Conservation (phyloP, 2,888 invertebrate genomes). For the Cremastinae sp. region DNA sequence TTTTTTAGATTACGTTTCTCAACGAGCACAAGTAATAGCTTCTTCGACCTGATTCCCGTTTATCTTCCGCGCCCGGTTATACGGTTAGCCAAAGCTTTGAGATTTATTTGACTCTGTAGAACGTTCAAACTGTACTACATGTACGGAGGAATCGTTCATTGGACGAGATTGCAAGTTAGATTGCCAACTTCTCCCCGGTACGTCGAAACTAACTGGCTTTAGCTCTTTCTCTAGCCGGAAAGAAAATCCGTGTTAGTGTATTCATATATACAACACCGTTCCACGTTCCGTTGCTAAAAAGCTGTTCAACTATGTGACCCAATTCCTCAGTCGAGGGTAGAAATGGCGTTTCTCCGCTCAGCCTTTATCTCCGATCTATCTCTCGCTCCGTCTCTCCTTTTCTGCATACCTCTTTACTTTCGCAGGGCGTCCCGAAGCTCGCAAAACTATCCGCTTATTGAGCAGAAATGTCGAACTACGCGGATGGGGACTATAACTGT, state of each 20-base stretch:
- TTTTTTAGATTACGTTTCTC: too few relatives aligned
- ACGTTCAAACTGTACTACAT: conserved; percentile 8
- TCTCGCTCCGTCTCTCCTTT: conserved; percentile 28
- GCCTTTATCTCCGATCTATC: conserved; percentile 13
- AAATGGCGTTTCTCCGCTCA: conserved; percentile 50
- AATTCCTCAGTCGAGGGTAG: conserved; percentile 55
- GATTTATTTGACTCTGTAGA: conserved; percentile 44
- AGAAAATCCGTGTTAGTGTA: conserved; percentile 26
- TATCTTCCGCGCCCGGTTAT: background rate
- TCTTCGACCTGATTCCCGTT: background rate
- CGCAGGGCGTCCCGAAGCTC: conserved; percentile 40
- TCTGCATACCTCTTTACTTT: conserved; percentile 29
- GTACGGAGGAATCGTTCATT: conserved; percentile 35
- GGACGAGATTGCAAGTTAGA: conserved; percentile 55
- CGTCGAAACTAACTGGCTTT: conserved; percentile 24
- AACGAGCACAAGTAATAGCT: background rate
- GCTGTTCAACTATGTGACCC: conserved; percentile 60
- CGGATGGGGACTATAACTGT: conserved; percentile 28
- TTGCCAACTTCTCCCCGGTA: conserved; percentile 32
- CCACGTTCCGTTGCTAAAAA: conserved; percentile 53
- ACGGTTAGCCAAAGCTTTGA: conserved; percentile 21
- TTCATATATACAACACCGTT: conserved; percentile 39
- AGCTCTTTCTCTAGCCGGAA: conserved; percentile 5
- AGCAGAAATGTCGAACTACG: conserved; percentile 66
- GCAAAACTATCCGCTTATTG: conserved; percentile 66